Evolutionary conservation across 2,113 vertebrate genomes (phyloP).

Genomic region (Ivindomyrus marchei): DNA sequence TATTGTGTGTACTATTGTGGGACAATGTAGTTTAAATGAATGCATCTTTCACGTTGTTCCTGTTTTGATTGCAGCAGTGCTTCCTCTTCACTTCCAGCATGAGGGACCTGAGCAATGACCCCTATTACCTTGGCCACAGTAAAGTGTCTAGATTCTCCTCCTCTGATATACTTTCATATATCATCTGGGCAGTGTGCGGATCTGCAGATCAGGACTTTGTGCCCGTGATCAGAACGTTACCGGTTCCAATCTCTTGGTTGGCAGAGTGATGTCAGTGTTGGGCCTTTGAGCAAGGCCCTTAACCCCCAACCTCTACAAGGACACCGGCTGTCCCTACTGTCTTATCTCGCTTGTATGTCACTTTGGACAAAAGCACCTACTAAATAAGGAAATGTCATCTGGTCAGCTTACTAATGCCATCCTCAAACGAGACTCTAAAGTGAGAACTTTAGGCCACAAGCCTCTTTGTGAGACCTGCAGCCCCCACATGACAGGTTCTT

Average conservation of each 20-base stretch:
- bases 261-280: background rate
- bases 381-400: background rate
- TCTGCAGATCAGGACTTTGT: background rate
- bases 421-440: background rate
- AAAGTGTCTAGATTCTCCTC: background rate
- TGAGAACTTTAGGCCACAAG: background rate
- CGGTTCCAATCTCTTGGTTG: background rate
- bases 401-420: background rate
- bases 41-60: slow-evolving; percentile 29
- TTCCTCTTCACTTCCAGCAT: background rate
- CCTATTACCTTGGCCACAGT: background rate
- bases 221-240: background rate
- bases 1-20: background rate
- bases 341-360: background rate
- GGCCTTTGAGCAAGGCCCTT: background rate
- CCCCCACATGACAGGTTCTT: background rate
- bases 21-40: slow-evolving; percentile 10
- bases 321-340: background rate
- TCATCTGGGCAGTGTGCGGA: background rate
- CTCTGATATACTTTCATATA: background rate
- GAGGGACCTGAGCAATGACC: background rate
- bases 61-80: slow-evolving; percentile 33
- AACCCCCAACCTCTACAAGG: background rate
- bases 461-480: background rate
- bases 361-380: background rate